Evolutionary conservation across 1,140 invertebrate genomes (phyloP).

Genomic region (Calosoma granatense): DNA sequence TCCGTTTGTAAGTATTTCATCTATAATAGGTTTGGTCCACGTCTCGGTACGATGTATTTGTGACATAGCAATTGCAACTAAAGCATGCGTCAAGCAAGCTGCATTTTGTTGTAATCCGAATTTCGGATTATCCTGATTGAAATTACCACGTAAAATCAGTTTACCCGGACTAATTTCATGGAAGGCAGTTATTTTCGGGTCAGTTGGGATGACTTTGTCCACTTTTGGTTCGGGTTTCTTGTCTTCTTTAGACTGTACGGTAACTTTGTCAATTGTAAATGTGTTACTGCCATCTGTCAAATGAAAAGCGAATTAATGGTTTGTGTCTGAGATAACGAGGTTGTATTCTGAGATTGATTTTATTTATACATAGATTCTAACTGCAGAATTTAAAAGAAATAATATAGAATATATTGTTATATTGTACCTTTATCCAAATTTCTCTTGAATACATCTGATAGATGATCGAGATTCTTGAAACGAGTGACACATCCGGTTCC

Average conservation of each 20-base stretch:
- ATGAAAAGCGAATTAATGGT: not conserved
- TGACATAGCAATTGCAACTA: slow-evolving; percentile 37
- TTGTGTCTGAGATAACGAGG: not conserved
- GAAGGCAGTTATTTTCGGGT: slow-evolving; percentile 32
- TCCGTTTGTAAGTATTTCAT: slow-evolving; percentile 34
- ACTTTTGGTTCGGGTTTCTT: slow-evolving; percentile 36
- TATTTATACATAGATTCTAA: too few relatives aligned
- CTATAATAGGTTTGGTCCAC: slow-evolving; percentile 40
- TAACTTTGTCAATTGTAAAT: slow-evolving; percentile 19
- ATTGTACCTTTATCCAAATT: slow-evolving; percentile 28
- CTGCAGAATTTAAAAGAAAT: too few relatives aligned
- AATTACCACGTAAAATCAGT: slow-evolving; percentile 32
- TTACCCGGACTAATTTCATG: slow-evolving; percentile 27
- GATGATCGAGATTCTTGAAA: slow-evolving; percentile 29
- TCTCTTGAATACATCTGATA: slow-evolving; percentile 30
- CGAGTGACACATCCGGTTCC: slow-evolving; percentile 34
- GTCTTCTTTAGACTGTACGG: slow-evolving; percentile 32
- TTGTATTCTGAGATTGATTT: too few relatives aligned
- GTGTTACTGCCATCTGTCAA: not conserved
- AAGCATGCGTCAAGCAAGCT: slow-evolving; percentile 35
- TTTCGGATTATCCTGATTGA: slow-evolving; percentile 28
- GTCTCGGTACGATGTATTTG: slow-evolving; percentile 35
- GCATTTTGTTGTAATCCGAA: slow-evolving; percentile 35
- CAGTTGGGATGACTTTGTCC: slow-evolving; percentile 31
- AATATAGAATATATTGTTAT: too few relatives aligned